These are phyloP conservation scores for Apantesis nais DNA, from an alignment of 2,888 invertebrate genomes.

Conservation along the genomic window DNA sequence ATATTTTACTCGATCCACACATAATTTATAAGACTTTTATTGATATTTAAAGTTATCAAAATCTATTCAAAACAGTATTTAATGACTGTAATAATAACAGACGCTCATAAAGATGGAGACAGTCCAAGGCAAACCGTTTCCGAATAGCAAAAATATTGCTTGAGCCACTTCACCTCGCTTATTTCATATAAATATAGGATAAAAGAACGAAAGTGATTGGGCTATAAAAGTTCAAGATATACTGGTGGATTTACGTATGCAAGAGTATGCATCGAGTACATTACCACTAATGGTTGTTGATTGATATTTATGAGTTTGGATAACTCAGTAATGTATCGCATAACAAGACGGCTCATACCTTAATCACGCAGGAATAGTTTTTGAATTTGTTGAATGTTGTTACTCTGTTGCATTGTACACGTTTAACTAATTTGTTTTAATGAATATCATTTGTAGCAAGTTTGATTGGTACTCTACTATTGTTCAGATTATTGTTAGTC, in stretches of 20 bases:
- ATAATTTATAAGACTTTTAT: constrained; percentile 16
- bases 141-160: constrained; percentile 31
- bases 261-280: constrained; percentile 50
- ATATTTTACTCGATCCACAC: constrained; percentile 9
- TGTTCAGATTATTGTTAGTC: too few relatives aligned
- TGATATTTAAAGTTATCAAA: constrained; percentile 32
- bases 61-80: constrained; percentile 42
- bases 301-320: constrained; percentile 77
- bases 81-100: constrained; percentile 40
- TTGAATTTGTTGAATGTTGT: constrained; percentile 24
- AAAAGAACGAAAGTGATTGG: constrained; percentile 18
- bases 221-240: constrained; percentile 36
- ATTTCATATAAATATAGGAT: constrained; percentile 1
- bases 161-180: constrained; percentile 32
- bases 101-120: constrained; percentile 50
- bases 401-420: background rate
- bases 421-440: background rate
- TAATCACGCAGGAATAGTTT: constrained; percentile 53
- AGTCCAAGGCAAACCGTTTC: constrained; percentile 55
- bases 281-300: constrained; percentile 53
- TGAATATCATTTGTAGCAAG: background rate
- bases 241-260: constrained; percentile 50
- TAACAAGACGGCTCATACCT: constrained; percentile 60
- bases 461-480: too few relatives aligned
- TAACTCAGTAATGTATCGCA: constrained; percentile 61